Evolutionary conservation across 2,797 vertebrate genomes (phyloP).

Genomic region (Ambastaia sidthimunki): DNA sequence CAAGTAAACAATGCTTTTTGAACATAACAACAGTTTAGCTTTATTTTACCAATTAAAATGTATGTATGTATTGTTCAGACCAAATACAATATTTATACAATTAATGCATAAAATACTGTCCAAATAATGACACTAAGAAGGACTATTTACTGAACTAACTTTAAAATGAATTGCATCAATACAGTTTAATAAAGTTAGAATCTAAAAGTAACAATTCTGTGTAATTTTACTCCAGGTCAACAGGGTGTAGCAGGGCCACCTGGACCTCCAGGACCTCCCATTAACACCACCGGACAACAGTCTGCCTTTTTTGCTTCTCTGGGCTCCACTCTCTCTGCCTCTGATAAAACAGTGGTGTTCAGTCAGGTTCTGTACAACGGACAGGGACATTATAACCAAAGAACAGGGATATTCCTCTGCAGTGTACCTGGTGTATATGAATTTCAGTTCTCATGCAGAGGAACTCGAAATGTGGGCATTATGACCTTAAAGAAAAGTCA

Average conservation of each 20-base stretch:
- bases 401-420: constrained; percentile 55
- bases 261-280: constrained; percentile 6
- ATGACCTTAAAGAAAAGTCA: constrained; percentile 29
- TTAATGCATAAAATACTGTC: constrained; percentile 10
- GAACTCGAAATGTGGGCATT: neutral
- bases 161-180: neutral
- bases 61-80: neutral
- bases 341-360: constrained; percentile 54
- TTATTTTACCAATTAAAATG: neutral
- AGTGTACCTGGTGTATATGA: constrained; percentile 45
- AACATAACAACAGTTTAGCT: neutral
- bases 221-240: constrained; percentile 49
- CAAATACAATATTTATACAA: neutral
- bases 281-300: constrained; percentile 35
- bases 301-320: constrained; percentile 58
- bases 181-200: neutral
- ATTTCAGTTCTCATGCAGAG: constrained; percentile 46
- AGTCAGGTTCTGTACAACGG: constrained; percentile 54
- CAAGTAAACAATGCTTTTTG: neutral
- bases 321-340: neutral
- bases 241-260: constrained; percentile 35
- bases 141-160: neutral
- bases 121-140: constrained; percentile 20
- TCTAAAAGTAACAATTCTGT: constrained; percentile 7
- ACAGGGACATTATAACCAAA: constrained; percentile 57